These are phyloP conservation scores for Anhinga anhinga DNA, from an alignment of 2,113 vertebrate genomes.

Conservation along the genomic window DNA sequence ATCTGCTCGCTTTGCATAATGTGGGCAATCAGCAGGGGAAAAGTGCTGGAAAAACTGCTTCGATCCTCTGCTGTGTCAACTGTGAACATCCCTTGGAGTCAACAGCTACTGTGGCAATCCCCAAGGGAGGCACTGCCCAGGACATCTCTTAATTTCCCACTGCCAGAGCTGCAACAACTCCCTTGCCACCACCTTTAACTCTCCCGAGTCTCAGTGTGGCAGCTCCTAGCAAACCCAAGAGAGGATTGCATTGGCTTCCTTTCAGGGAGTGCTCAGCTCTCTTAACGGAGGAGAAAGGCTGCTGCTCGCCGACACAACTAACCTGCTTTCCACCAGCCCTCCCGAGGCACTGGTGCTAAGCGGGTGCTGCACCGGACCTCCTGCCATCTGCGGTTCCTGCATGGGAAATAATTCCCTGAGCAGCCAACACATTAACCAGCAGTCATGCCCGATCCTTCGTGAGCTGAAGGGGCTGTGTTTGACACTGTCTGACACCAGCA, in stretches of 20 bases:
- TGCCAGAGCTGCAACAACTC: fast-evolving
- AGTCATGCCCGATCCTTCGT: not conserved
- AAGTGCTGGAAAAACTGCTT: not conserved
- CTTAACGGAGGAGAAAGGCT: not conserved
- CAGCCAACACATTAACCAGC: not conserved
- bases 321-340: not conserved
- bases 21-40: not conserved
- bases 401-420: not conserved
- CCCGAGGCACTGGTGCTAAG: fast-evolving
- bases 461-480: not conserved
- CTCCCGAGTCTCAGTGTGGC: fast-evolving
- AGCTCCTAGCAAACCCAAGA: not conserved
- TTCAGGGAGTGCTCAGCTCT: not conserved
- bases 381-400: fast-evolving
- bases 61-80: not conserved
- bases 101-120: not conserved
- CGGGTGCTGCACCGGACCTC: not conserved
- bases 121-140: not conserved
- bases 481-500: not conserved
- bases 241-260: not conserved
- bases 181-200: not conserved
- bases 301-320: fast-evolving
- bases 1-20: not conserved
- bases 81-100: not conserved
- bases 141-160: not conserved